Evolutionary conservation across 2,888 invertebrate species (phyloP).

Genomic region (Bursaphelenchus okinawaensis): DNA sequence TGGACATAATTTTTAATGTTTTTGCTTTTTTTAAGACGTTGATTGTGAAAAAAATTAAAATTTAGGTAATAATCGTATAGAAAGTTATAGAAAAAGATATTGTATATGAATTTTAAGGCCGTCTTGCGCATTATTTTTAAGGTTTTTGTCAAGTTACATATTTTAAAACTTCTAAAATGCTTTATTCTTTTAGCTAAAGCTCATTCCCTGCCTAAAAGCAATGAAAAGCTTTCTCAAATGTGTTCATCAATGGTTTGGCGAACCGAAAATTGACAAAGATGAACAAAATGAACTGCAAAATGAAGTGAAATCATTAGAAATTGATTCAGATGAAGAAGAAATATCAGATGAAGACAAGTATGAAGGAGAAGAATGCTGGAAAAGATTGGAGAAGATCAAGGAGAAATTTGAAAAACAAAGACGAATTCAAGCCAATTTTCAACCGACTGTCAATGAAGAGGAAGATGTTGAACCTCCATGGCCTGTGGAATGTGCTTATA

Average conservation of each 20-base stretch:
- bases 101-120: too few relatives aligned
- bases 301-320: not conserved
- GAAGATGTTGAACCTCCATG: not conserved
- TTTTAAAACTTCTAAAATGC: too few relatives aligned
- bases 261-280: not conserved
- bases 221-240: slow-evolving; percentile 25
- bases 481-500: not conserved
- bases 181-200: slow-evolving; percentile 6
- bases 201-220: slow-evolving; percentile 20
- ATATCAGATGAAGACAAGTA: not conserved
- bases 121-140: too few relatives aligned
- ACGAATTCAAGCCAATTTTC: too few relatives aligned
- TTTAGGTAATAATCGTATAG: too few relatives aligned
- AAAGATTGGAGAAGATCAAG: slow-evolving; percentile 7
- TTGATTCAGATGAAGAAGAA: slow-evolving; percentile 9
- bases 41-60: too few relatives aligned
- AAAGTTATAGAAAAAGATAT: too few relatives aligned
- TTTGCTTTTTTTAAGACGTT: too few relatives aligned
- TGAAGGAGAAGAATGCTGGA: not conserved
- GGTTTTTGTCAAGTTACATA: too few relatives aligned
- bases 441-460: too few relatives aligned
- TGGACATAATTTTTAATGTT: too few relatives aligned
- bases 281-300: not conserved
- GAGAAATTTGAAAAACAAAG: slow-evolving; percentile 10
- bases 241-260: slow-evolving; percentile 22